Percentiles rank a stretch among this genome's conserved stretches.
Evolutionary conservation across 2,797 vertebrate species (phyloP).

Genomic region (Tadarida brasiliensis): DNA sequence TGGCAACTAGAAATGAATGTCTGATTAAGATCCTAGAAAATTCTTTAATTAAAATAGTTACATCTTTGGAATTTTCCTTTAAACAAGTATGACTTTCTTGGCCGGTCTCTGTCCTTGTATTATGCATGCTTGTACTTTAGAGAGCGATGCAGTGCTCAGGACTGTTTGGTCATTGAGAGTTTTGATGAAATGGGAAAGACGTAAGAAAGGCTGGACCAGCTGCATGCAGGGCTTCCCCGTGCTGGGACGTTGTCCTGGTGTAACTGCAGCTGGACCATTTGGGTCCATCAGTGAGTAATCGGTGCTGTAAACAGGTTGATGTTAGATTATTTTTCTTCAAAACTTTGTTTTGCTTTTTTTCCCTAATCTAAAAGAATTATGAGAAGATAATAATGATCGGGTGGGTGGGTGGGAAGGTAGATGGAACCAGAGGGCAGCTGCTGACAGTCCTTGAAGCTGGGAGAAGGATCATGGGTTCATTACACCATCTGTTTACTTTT

Average conservation of each 20-base stretch:
- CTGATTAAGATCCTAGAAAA: slow-evolving; percentile 19
- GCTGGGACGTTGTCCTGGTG: not conserved
- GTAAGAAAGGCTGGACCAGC: not conserved
- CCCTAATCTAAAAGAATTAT: not conserved
- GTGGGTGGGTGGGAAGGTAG: not conserved
- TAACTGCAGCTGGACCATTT: not conserved
- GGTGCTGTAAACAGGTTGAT: not conserved
- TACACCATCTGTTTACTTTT: not conserved
- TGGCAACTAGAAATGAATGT: not conserved
- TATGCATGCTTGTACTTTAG: slow-evolving; percentile 25
- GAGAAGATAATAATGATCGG: not conserved
- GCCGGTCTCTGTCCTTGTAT: not conserved
- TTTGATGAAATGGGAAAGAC: slow-evolving; percentile 12
- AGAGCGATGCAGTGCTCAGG: not conserved
- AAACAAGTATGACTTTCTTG: not conserved
- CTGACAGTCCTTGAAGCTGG: not conserved
- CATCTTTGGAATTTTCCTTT: slow-evolving; percentile 44
- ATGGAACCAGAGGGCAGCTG: not conserved
- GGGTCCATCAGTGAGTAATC: not conserved
- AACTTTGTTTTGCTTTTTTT: slow-evolving; percentile 36
- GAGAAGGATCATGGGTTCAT: not conserved
- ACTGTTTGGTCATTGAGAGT: not conserved
- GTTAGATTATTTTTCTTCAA: not conserved
- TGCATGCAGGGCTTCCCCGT: not conserved
- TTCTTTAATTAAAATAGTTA: slow-evolving; percentile 46